Conservation (phyloP, 1,140 invertebrate species). For the Cheumatopsyche charites region DNA sequence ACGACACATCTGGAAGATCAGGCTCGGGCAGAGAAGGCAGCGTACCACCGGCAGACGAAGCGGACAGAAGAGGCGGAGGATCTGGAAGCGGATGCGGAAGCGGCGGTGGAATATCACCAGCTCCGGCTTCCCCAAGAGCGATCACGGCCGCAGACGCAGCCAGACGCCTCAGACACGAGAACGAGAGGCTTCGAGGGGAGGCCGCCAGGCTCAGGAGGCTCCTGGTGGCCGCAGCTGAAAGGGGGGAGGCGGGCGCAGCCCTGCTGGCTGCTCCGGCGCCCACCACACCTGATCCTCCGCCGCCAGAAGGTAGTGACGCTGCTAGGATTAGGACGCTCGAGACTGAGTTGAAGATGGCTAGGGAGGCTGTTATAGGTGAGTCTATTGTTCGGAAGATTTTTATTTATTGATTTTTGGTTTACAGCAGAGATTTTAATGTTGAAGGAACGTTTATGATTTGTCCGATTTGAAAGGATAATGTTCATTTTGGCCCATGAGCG, state of each 20-base stretch:
- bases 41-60: constrained; percentile 31
- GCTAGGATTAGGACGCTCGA: constrained; percentile 50
- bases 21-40: constrained; percentile 42
- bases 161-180: constrained; percentile 66
- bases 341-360: constrained; percentile 58
- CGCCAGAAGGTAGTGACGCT: constrained; percentile 50
- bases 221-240: constrained; percentile 65
- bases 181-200: constrained; percentile 64
- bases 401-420: no score
- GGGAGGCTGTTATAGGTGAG: constrained; percentile 62
- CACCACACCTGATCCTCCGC: constrained; percentile 48
- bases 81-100: constrained; percentile 56
- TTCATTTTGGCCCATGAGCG: no score
- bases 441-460: no score
- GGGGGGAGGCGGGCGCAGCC: constrained; percentile 63
- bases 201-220: constrained; percentile 65
- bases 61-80: constrained; percentile 13
- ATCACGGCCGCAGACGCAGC: constrained; percentile 58
- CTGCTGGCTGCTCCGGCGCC: constrained; percentile 63
- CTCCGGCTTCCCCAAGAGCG: constrained; percentile 59
- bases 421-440: no score
- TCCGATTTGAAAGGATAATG: no score
- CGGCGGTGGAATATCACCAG: constrained; percentile 52
- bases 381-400: background rate
- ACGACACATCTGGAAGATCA: constrained; percentile 45